Conservation (phyloP, 1,140 invertebrate species). For the Potamilus streckersoni region DNA sequence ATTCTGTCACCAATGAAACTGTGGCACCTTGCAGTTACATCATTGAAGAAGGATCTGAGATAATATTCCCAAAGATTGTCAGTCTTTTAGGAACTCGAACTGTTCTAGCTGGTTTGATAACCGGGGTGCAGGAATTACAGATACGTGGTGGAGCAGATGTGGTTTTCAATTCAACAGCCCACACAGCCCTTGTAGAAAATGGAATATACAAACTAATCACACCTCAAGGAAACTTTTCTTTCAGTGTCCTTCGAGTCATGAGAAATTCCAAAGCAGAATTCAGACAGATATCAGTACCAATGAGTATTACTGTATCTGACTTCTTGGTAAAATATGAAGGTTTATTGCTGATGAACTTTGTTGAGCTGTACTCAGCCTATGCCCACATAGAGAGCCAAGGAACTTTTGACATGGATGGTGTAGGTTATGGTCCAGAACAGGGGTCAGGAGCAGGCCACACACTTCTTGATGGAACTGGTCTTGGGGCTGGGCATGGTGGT, state of each 20-base stretch:
- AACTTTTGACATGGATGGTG: conserved; percentile 46
- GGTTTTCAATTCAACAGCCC: conserved; percentile 48
- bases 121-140: conserved; percentile 45
- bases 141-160: conserved; percentile 44
- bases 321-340: conserved; percentile 53
- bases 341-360: conserved; percentile 49
- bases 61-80: conserved; percentile 46
- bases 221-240: conserved; percentile 49
- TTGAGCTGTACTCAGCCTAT: conserved; percentile 43
- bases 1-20: conserved; percentile 51
- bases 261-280: conserved; percentile 47
- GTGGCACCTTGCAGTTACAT: conserved; percentile 55
- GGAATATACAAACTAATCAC: conserved; percentile 47
- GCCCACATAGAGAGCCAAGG: conserved; percentile 51
- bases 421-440: conserved; percentile 34
- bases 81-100: conserved; percentile 51
- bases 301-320: conserved; percentile 41
- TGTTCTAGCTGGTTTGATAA: conserved; percentile 47
- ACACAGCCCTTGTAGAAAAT: conserved; percentile 52
- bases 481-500: conserved; percentile 54
- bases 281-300: conserved; percentile 35
- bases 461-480: conserved; percentile 9
- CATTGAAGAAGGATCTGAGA: conserved; percentile 48
- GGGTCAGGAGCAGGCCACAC: conserved; percentile 47
- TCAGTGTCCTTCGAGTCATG: conserved; percentile 40